Base-by-base conservation (phyloP, 2,888 invertebrate species). In the Xestia c-nigrum region DNA sequence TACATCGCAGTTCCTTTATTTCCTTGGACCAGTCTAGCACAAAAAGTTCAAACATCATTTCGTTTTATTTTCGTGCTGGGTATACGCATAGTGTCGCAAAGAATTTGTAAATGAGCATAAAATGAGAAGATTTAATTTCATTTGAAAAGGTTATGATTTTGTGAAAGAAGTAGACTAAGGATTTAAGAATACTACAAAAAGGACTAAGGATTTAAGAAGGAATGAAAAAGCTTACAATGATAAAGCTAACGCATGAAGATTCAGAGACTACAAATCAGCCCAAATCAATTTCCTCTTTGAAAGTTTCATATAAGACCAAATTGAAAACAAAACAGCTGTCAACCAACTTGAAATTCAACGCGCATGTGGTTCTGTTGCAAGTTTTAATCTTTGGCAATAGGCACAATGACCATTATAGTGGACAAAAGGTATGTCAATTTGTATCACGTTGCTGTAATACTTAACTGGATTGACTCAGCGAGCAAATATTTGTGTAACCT, bases 381-480 rank as follows among this genome's bases (percentile, higher is more conserved):
- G 80, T 88, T 88, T 88, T 87, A 87, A 88, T 90, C 89, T 90
- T 90, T 89, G 85, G 88, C 89, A 90, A 91, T 90, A 89, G 86
- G 83, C 77, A 87, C 86, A 89, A 92, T 90, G 86, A 80, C 81
- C 87, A 90, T 89, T 90, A 88, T 76, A 82, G 80, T 87, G 89
- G 86, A 91, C 91, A 91, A 91, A 90, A 85, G 89, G 84, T 86
- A 88, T 88, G 83, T 90, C 87, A 87, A 89, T 91, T 92, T 91
- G 89, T 92, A 92, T 93, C 92, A 92, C 87, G 88, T 90, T 88
- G 90, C 89, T 91, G 92, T 92, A 93, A 92, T 90, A 90, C 90
- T 91, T 92, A 92, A 91, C 89, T 83, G 86, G 85, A 89, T 91
- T 94, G 93, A 94, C 88, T 93, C 93, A 92, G 87, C 86, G 81